Base-by-base conservation (phyloP, 2,888 invertebrate genomes). In the Rutpela maculata region DNA sequence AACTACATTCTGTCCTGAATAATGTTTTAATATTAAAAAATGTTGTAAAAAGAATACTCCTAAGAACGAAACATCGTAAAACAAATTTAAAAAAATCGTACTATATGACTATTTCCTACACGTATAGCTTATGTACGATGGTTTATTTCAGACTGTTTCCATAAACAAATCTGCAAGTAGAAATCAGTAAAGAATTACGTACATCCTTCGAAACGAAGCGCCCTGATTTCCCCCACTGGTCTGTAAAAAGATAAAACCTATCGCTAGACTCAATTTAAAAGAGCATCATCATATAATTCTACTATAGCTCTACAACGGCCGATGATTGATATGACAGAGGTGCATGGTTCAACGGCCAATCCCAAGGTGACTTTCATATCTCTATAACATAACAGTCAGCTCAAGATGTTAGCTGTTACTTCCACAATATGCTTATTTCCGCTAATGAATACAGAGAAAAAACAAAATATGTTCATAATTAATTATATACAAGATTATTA, bases 311-410 rank as follows among this genome's bases (percentile, higher is more conserved):
- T 78, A 77, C 81, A 81, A 76, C 78, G 78, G 80, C 65, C 81
- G 80, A 84, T 85, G 85, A 85, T 85, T 84, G 84, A 85, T 84
- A 85, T 82, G 82, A 84, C 81, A 81, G 82, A 80, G 80, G 82
- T 80, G 81, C 80, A 80, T 79, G 79, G 85, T 85, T 85, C 85
- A 85, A 85, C 82, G 85, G 83, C 84, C 84, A 84, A 82, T 81
- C 79, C 78, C 84, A 85, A 85, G 85, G 85, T 85, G 84, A 85
- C 84, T 84, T 84, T 84, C 82, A 83, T 84, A 82, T 81, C 81
- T 83, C 75, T 78, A 78, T 80, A 82, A 78, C 74, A 80, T 80
- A 82, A 78, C 77, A 74, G 26, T 70, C 77, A 73, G 35, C 62
- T 69, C 73, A 73, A 74, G 69, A 74, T 77, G 73, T 77, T 63